phyloP scores from a whole-genome alignment of 2,113 vertebrate genomes.

The Connochaetes taurinus region DNA sequence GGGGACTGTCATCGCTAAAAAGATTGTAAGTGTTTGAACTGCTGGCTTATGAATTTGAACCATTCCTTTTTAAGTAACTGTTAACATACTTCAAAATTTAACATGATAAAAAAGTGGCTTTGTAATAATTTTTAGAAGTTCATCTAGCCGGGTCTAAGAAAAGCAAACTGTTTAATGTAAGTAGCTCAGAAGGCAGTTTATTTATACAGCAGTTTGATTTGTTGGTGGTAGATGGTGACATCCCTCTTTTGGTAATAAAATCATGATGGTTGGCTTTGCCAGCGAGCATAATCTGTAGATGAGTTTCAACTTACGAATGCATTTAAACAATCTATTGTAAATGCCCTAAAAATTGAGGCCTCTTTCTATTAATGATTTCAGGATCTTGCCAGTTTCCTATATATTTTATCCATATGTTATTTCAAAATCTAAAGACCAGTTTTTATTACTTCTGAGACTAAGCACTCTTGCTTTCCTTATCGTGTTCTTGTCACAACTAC shows the following conservation, averaged over 20 bases:
- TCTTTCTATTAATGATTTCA: background rate
- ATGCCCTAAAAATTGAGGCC: background rate
- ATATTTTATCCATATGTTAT: background rate
- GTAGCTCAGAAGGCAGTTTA: background rate
- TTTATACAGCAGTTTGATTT: background rate
- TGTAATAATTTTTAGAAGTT: background rate
- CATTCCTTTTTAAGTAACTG: background rate
- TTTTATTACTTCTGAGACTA: background rate
- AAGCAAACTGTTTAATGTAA: background rate
- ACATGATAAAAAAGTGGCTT: background rate
- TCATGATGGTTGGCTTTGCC: background rate
- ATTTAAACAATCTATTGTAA: background rate
- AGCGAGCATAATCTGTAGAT: background rate
- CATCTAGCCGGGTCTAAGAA: background rate
- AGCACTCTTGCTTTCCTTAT: fast-evolving
- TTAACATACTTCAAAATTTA: background rate
- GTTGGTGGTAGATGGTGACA: background rate
- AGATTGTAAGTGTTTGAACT: conserved; percentile 89
- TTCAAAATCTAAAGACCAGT: background rate
- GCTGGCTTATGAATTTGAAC: conserved; percentile 6
- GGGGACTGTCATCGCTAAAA: conserved; percentile 91
- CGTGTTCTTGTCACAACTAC: background rate
- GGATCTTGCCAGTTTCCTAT: background rate
- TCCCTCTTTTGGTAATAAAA: background rate
- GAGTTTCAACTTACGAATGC: background rate